These are phyloP conservation scores for Equus quagga DNA, from an alignment of 2,113 vertebrate species.

Conservation along the genomic window DNA sequence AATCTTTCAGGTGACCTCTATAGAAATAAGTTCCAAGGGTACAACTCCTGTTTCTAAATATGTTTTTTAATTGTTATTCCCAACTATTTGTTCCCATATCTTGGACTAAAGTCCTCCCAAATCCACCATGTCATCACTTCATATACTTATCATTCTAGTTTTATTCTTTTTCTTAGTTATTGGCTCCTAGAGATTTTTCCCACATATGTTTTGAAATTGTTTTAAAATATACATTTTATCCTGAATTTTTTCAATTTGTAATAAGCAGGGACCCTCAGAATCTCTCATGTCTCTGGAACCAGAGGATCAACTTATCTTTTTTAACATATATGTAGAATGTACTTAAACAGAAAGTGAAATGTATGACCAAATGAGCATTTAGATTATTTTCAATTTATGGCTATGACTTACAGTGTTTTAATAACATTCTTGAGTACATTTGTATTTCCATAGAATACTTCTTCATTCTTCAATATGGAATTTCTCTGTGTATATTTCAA, in stretches of 20 bases:
- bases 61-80: background rate
- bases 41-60: background rate
- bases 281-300: background rate
- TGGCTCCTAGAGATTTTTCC: background rate
- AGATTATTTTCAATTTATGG: background rate
- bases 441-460: background rate
- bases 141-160: background rate
- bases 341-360: background rate
- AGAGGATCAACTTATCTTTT: background rate
- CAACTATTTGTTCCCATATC: background rate
- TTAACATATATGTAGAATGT: background rate
- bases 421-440: background rate
- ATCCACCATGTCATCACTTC: background rate
- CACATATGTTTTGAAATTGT: background rate
- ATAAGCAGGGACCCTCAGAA: background rate
- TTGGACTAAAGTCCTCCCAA: background rate
- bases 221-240: background rate
- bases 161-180: background rate
- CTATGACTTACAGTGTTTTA: background rate
- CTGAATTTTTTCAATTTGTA: background rate
- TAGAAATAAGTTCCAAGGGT: background rate
- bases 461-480: background rate
- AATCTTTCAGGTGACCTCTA: background rate
- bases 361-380: background rate
- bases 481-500: background rate